Evolutionary conservation across 64 coral and sea anemone species (phyloP).

Genomic region (Porites lutea): DNA sequence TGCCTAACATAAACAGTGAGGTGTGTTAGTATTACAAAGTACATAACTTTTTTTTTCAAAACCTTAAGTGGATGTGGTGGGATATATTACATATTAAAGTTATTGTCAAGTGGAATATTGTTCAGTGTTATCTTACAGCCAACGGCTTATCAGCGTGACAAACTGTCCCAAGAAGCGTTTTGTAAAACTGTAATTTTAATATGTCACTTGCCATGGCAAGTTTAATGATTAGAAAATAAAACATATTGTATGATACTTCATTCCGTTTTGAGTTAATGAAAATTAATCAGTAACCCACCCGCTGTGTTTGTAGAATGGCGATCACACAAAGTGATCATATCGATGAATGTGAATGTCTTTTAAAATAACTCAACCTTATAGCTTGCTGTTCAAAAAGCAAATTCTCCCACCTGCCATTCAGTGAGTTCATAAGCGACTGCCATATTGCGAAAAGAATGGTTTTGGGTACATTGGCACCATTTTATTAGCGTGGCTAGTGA

Average conservation of each 20-base stretch:
- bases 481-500: too few species aligned
- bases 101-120: neutral
- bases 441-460: too few species aligned
- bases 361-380: too few species aligned
- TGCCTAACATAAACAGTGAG: neutral
- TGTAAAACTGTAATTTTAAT: neutral
- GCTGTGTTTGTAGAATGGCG: neutral
- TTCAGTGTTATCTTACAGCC: neutral
- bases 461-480: too few species aligned
- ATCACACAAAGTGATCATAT: neutral
- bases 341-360: too few species aligned
- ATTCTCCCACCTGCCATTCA: too few species aligned
- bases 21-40: neutral
- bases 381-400: too few species aligned
- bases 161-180: neutral
- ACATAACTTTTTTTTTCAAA: too few species aligned
- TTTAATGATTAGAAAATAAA: neutral
- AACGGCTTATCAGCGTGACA: constrained; percentile 15
- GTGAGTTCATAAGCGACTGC: too few species aligned
- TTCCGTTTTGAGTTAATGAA: neutral
- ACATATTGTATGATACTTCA: neutral
- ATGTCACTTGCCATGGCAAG: neutral
- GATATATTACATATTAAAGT: neutral
- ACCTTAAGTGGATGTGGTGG: neutral
- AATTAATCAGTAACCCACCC: constrained; percentile 22